Evolutionary conservation across 2,888 invertebrate genomes (phyloP).

Genomic region (Blastobasis lacticolella): DNA sequence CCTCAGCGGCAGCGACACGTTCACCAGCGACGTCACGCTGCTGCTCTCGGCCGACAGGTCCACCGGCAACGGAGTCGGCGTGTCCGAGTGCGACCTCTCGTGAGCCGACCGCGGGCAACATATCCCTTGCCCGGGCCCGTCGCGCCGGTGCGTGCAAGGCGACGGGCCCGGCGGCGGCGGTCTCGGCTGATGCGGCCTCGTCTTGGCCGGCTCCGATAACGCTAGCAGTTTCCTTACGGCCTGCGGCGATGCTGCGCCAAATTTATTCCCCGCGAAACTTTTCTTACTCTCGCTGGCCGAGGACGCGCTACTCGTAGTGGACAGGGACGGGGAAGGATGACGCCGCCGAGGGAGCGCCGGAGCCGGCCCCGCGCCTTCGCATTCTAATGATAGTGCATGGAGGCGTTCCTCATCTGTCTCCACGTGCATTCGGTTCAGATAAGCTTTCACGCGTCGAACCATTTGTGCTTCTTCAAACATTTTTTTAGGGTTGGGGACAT

Average conservation of each 20-base stretch:
- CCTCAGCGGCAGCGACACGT: conserved; percentile 90
- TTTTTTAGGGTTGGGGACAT: conserved; percentile 95
- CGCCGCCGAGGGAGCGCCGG: conserved; percentile 81
- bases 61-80: conserved; percentile 88
- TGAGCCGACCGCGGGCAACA: conserved; percentile 79
- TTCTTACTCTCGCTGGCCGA: conserved; percentile 85
- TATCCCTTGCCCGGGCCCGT: conserved; percentile 70
- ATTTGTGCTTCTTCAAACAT: conserved; percentile 99
- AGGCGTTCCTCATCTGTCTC: conserved; percentile 93
- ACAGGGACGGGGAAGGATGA: conserved; percentile 94
- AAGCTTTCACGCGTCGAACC: conserved; percentile 97
- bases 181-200: conserved; percentile 90
- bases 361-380: conserved; percentile 82
- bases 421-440: conserved; percentile 92
- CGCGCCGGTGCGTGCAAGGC: conserved; percentile 76
- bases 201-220: conserved; percentile 90
- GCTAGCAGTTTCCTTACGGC: conserved; percentile 96
- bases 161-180: conserved; percentile 78
- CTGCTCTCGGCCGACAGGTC: conserved; percentile 96
- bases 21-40: conserved; percentile 93
- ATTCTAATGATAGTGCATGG: conserved; percentile 90
- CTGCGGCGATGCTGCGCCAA: conserved; percentile 95
- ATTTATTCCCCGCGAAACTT: conserved; percentile 77
- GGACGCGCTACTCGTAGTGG: conserved; percentile 93
- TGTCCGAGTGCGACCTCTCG: conserved; percentile 92